Base-by-base conservation (phyloP, 1,140 invertebrate species). In the Caenorhabditis latens region DNA sequence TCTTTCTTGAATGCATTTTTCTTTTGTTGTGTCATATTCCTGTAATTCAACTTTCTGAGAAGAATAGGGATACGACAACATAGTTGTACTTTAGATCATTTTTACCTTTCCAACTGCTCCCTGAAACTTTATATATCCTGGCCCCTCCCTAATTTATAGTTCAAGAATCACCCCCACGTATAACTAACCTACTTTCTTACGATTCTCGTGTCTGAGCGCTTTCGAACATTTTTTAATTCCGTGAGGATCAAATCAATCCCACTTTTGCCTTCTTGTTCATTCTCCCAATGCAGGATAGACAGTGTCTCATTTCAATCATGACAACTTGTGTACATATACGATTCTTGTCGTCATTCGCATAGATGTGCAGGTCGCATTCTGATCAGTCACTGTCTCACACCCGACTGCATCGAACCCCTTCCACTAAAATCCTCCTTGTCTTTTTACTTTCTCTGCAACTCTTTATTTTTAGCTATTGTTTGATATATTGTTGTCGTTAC, bases 181-280 rank as follows among this genome's bases (percentile, higher is more conserved):
- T 53, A 79, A 79, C 71, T 79, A 79, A 79, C 40, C 14, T 42
- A 79, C 46, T 79, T 79, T 79, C 71, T 79, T 46, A 79, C 46
- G 71, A 79, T 79, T 79, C 71, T 79, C 71, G 71, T 79, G 71
- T 79, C 71, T 79, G 46, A 79, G 71, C 71, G 71, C 71, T 79
- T 79, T 79, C 71, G 71, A 79, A 79, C 19, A 50, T 11, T 50
- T 79, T 32, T 50, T 79, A 46, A 79, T 79, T 79, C 42, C 61
- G 43, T 50, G 71, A 46, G 53, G 19, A 48, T 79, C 46, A 50
- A 50, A 2, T 71, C 40, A 58, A 14, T 21, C 14, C 53, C 53
- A 14, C 24, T 32, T 21, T 50, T 50, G 7, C 46, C 40, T 43
- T 42, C 24, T 48, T 42, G 7, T 79, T 50, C 46, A 42, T 79